A percentile compares a stretch with the other conserved stretches of the same genome.
Conservation (phyloP, 2,888 invertebrate species). For the Drosophila longiperda region DNA sequence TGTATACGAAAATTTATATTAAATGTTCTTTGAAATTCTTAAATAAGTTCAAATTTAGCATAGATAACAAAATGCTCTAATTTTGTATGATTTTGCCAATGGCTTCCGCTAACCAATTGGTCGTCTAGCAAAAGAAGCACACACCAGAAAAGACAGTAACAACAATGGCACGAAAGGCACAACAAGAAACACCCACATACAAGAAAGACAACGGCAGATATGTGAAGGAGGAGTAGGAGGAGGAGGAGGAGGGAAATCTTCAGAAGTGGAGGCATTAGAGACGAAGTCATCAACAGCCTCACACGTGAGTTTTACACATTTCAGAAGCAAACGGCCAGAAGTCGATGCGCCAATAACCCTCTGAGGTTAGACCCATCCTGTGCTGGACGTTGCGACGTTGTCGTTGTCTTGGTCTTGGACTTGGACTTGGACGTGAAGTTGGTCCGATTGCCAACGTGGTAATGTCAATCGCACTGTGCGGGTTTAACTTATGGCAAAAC, state of each 20-base stretch:
- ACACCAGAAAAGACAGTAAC: constrained; percentile 20
- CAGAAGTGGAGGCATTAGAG: constrained; percentile 7
- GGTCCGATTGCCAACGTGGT: constrained; percentile 72
- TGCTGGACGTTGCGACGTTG: constrained; percentile 28
- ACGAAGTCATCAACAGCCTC: constrained; percentile 72
- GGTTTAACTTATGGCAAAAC: constrained; percentile 85
- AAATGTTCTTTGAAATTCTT: not conserved
- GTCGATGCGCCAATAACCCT: constrained; percentile 42
- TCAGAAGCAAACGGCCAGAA: constrained; percentile 65
- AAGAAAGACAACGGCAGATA: constrained; percentile 14
- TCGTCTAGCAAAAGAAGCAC: constrained; percentile 24
- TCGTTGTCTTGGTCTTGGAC: constrained; percentile 21
- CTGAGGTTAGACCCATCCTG: constrained; percentile 24
- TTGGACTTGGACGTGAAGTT: constrained; percentile 28
- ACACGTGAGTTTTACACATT: constrained; percentile 78
- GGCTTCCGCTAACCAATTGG: constrained; percentile 50
- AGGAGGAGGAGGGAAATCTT: not conserved
- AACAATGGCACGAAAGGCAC: constrained; percentile 3
- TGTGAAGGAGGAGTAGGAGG: not conserved
- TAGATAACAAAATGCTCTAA: constrained; percentile 53
- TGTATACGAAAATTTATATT: not conserved
- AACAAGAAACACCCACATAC: constrained; percentile 48
- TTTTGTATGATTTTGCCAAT: constrained; percentile 35
- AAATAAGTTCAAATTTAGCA: not conserved
- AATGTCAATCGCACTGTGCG: constrained; percentile 80